Evolutionary conservation across 2,888 invertebrate genomes (phyloP).

Genomic region (Pristionchus arcanus): DNA sequence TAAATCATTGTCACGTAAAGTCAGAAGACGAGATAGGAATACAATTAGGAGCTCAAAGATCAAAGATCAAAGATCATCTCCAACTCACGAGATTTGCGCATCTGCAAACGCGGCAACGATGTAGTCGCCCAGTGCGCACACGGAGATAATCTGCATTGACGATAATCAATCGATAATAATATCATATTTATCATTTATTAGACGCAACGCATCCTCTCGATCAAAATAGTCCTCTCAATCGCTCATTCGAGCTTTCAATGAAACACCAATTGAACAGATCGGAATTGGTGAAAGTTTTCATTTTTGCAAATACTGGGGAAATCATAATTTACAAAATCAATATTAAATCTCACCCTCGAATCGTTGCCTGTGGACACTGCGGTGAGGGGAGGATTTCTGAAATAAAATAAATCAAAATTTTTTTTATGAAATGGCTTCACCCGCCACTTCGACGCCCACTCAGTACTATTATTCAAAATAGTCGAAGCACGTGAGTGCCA

Average conservation of each 20-base stretch:
- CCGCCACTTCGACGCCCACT: not conserved
- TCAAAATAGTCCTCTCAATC: not conserved
- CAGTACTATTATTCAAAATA: not conserved
- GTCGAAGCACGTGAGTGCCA: no score
- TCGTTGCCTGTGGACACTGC: not conserved
- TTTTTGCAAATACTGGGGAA: no score
- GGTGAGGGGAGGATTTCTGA: not conserved
- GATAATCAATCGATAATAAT: not conserved
- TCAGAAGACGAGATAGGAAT: no score
- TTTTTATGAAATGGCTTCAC: not conserved
- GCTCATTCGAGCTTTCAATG: not conserved
- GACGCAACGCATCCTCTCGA: no score
- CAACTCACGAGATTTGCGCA: conserved; percentile 40
- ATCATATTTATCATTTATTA: no score
- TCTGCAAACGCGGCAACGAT: conserved; percentile 13
- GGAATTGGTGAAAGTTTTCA: no score
- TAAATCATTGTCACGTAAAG: no score
- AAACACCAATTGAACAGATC: not conserved
- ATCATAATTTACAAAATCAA: not conserved
- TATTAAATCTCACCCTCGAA: not conserved
- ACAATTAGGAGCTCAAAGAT: not conserved
- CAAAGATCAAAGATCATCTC: not conserved
- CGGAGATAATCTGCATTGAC: conserved; percentile 8
- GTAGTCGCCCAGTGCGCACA: not conserved
- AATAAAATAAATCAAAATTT: not conserved